Base-by-base conservation (phyloP, 2,113 vertebrate genomes). In the Sinosuthora webbiana region DNA sequence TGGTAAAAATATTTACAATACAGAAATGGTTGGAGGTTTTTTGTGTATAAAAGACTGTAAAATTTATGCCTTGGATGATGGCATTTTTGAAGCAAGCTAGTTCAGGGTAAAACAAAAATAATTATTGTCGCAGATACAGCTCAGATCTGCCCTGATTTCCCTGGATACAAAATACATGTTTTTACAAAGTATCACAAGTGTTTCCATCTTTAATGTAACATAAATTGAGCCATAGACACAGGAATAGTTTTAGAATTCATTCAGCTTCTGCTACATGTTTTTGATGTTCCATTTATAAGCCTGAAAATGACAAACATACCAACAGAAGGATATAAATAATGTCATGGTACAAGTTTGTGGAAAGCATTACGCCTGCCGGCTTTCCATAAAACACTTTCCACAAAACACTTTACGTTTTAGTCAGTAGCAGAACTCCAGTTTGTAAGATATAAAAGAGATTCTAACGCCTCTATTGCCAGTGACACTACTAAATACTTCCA, bases 291-390 rank as follows among this genome's bases (percentile, higher is more conserved):
- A 89, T 82, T 82, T 95, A 84, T 82, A 89, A 57, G 5, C 5
- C 24, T 5, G 18, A 76, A 81, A 90, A 74, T 86, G 20, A 39
- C 53, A 69, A 71, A 83, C 33, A 27, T 64, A 69, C 27, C 39
- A 53, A 71, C 25, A 78, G 73, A 89, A 65, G 15, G 28, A 53
- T 56, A 64, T 70, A 92, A 89, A 90, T 92, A 95, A 87, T 41
- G 73, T 3, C 1, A 2, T 23, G 69, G n/a, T 27, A 75, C 41
- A 87, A 83, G 52, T 27, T 44, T 81, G 49, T 64, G 44, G 52
- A 92, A 70, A 18, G 37, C 33, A 44, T 86, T 70, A 59, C 0
- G 2, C 21, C 73, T 89, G 25, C 14, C 1, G 0, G 11, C 33
- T 81, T 91, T 83, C 49, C 3, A 12, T 59, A 57, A 27, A 82